phyloP scores from a whole-genome alignment of 2,888 invertebrate genomes.

The Scelioninae gen. 2 region DNA sequence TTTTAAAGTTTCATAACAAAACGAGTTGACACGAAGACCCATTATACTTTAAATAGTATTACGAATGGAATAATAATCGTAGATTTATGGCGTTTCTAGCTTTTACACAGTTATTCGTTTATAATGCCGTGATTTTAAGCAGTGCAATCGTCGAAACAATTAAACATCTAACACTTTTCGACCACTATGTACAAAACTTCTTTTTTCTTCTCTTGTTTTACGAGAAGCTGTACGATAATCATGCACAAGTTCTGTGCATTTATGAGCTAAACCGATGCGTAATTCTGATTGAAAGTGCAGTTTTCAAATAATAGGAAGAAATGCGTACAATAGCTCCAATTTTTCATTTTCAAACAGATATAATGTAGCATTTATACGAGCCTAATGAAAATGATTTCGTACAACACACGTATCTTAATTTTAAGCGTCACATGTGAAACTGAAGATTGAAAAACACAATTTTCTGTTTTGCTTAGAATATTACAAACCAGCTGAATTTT shows the following conservation, averaged over 20 bases:
- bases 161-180: constrained; percentile 64
- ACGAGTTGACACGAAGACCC: constrained; percentile 63
- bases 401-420: constrained; percentile 38
- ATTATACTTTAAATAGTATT: constrained; percentile 70
- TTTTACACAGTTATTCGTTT: constrained; percentile 61
- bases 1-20: constrained; percentile 57
- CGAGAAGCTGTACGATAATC: constrained; percentile 10
- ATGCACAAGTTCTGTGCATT: constrained; percentile 24
- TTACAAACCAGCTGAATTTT: constrained; percentile 17
- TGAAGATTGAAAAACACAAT: constrained; percentile 24
- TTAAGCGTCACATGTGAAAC: constrained; percentile 39
- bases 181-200: constrained; percentile 68
- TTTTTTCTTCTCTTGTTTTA: not conserved
- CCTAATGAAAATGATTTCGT: constrained; percentile 30
- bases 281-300: not conserved
- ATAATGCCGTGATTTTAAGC: constrained; percentile 71
- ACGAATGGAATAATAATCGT: constrained; percentile 32
- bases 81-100: constrained; percentile 49
- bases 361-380: constrained; percentile 49
- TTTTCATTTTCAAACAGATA: constrained; percentile 13
- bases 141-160: constrained; percentile 72
- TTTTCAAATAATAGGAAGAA: constrained; percentile 2
- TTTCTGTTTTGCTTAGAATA: constrained; percentile 37
- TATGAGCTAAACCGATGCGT: not conserved
- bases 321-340: constrained; percentile 4